Percentiles rank a stretch among this genome's conserved stretches.
Conservation (phyloP, 2,113 vertebrate genomes). For the Nycticebus coucang region DNA sequence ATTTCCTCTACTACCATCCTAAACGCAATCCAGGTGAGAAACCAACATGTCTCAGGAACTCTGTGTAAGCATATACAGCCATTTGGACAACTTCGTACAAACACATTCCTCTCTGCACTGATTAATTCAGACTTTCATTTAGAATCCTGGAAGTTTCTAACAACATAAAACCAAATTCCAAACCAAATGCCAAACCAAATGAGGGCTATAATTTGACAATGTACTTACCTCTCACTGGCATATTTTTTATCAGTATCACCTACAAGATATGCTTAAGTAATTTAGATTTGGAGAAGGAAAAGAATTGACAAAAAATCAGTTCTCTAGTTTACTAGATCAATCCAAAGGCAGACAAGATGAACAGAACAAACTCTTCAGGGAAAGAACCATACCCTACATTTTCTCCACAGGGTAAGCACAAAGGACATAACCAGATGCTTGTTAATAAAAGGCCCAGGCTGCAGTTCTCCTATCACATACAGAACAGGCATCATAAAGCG, state of each 20-base stretch:
- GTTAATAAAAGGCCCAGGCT: neutral
- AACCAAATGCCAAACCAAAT: conserved; percentile 33
- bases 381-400: neutral
- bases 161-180: conserved; percentile 9
- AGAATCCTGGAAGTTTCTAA: neutral
- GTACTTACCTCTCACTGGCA: neutral
- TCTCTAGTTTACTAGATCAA: neutral
- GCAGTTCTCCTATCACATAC: neutral
- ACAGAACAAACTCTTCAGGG: neutral
- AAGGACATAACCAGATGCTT: neutral
- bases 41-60: neutral
- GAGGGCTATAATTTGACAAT: neutral
- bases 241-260: neutral
- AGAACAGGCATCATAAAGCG: neutral
- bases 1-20: neutral
- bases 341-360: neutral
- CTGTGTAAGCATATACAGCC: neutral
- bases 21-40: neutral
- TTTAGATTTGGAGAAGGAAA: neutral
- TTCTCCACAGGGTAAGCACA: neutral
- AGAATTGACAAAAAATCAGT: neutral
- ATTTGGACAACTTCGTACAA: neutral
- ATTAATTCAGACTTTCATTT: conserved; percentile 39
- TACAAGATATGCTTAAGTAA: neutral
- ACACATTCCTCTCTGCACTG: neutral